A percentile compares a stretch with the other conserved stretches of the same genome.
Conservation (phyloP, 2,888 invertebrate genomes). For the Scaptomyza parva region DNA sequence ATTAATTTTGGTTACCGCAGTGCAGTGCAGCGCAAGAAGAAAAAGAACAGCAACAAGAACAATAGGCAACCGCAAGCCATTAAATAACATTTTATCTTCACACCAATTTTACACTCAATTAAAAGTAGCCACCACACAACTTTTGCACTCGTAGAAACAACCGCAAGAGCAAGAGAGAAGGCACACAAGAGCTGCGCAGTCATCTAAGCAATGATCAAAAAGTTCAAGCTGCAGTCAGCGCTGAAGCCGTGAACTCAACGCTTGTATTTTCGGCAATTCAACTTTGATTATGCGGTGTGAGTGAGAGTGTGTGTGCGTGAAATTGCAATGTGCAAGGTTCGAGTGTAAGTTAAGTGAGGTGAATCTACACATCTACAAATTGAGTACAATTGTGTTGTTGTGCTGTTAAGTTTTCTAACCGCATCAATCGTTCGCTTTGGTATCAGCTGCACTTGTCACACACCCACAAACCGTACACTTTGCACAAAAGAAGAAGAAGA, state of each 20-base stretch:
- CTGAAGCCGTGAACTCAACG: constrained; percentile 15
- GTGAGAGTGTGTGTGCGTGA: not conserved
- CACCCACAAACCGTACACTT: constrained; percentile 17
- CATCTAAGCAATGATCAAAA: constrained; percentile 52
- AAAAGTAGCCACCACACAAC: constrained; percentile 41
- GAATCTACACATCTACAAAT: not conserved
- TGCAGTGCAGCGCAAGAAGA: not conserved
- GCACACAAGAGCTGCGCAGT: constrained; percentile 30
- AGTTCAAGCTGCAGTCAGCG: constrained; percentile 28
- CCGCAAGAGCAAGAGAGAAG: constrained; percentile 11
- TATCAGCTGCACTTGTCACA: constrained; percentile 12
- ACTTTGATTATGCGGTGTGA: constrained; percentile 21
- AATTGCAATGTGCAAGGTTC: constrained; percentile 7
- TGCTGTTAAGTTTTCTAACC: constrained; percentile 63
- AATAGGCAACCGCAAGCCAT: constrained; percentile 15
- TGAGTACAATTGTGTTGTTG: constrained; percentile 31
- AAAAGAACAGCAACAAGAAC: constrained; percentile 9
- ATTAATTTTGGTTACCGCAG: not conserved
- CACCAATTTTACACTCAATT: constrained; percentile 62
- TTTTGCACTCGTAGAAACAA: constrained; percentile 17
- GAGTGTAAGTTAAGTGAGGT: not conserved
- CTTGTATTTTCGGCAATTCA: constrained; percentile 35
- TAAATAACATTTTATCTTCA: constrained; percentile 45
- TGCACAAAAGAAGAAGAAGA: constrained; percentile 17
- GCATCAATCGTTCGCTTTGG: constrained; percentile 76